Evolutionary conservation across 2,797 vertebrate species (phyloP), one percentile per base, ranked within the genome.

Genomic region (Crenuchus spilurus): DNA sequence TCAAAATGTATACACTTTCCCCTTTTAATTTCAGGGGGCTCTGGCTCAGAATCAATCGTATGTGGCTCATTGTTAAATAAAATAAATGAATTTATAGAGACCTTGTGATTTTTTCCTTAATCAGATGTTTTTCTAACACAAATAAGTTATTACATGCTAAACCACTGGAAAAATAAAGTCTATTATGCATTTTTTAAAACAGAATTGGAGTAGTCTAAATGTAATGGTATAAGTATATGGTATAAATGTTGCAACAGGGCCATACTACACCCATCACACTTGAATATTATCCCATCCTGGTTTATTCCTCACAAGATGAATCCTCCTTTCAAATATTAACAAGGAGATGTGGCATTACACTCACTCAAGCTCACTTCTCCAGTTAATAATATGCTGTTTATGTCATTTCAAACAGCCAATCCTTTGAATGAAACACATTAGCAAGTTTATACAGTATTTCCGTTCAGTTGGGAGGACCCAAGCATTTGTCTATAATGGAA

Each of bases 341-440:
- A 62, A 26, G 35, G 6, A 42, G 10, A 10, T 41, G 2, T 28
- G 39, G 42, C 9, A 39, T 55, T 30, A 5, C 26, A 52, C 13
- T 31, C 39, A 48, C 42, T 70, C 58, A 68, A 11, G 44, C 26
- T 18, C 28, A 18, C 33, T 51, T 46, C 24, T 54, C 16, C 11
- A 26, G 35, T 61, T 22, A 5, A 2, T 60, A 39, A 60, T 39
- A 18, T 37, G 51, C n/a, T 1, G 4, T 1, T n/a, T n/a, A n/a
- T 69, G 46, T 35, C 3, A 30, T 54, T 70, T 70, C 28, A 31
- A 11, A 46, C n/a, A 39, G 13, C 8, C 28, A 49, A 30, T 41
- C 4, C 24, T 57, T 57, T 48, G 52, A 71, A 58, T 31, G 11
- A 70, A 33, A 51, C 30, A 37, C 55, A 35, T 58, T 11, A 65